Conservation (phyloP, 2,797 vertebrate genomes). For the Chromobotia macracanthus region DNA sequence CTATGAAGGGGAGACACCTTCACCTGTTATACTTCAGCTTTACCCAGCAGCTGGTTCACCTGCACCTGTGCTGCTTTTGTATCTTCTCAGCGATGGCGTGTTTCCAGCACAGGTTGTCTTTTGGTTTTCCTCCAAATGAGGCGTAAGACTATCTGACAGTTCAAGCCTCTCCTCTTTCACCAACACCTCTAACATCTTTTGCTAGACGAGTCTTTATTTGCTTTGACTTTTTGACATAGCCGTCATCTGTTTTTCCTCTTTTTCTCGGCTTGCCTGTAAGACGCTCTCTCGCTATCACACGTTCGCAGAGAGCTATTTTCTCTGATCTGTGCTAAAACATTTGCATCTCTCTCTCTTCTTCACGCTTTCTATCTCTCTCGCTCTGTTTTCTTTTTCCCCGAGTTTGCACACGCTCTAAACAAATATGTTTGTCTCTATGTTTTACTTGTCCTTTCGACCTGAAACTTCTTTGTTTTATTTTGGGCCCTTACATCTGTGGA, state of each 20-base stretch:
- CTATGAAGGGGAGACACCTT: neutral
- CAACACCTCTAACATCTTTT: slow-evolving; percentile 35
- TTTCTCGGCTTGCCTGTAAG: slow-evolving; percentile 42
- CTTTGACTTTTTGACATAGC: slow-evolving; percentile 46
- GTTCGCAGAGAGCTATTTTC: slow-evolving; percentile 39
- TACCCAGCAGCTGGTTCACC: neutral
- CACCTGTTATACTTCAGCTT: neutral
- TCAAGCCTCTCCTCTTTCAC: slow-evolving; percentile 32
- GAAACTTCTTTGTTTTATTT: slow-evolving; percentile 7
- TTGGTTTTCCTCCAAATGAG: slow-evolving; percentile 36
- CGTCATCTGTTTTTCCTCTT: slow-evolving; percentile 22
- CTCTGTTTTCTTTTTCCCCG: neutral
- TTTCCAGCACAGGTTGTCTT: slow-evolving; percentile 30
- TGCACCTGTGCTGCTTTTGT: neutral
- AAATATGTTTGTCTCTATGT: slow-evolving; percentile 27
- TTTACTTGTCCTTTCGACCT: neutral
- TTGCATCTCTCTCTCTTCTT: slow-evolving; percentile 23
- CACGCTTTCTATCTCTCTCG: slow-evolving; percentile 11
- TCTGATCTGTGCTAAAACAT: slow-evolving; percentile 31
- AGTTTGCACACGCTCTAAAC: slow-evolving; percentile 12
- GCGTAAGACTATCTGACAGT: slow-evolving; percentile 26
- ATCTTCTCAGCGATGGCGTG: neutral
- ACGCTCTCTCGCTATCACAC: slow-evolving; percentile 48
- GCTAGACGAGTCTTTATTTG: slow-evolving; percentile 20
- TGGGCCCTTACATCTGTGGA: neutral